These are phyloP conservation scores for Drosophila busckii DNA, from an alignment of 1,140 invertebrate genomes.

Conservation along the genomic window DNA sequence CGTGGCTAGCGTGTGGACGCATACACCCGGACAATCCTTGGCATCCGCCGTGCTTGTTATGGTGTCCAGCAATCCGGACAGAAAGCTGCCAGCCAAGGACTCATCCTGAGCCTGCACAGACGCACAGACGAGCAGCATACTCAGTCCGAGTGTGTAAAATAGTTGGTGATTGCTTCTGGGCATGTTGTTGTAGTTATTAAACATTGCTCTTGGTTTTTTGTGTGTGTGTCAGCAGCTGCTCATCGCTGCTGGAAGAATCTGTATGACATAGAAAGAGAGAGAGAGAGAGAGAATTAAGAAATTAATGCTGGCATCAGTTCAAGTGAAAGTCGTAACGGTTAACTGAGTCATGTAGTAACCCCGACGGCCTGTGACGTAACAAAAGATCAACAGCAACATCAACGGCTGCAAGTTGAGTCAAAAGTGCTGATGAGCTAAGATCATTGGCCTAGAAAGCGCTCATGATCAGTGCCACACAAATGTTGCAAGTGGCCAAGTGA, in stretches of 20 bases:
- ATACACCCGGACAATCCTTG: slow-evolving; percentile 91
- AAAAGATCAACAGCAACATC: neutral
- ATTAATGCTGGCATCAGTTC: too few species aligned
- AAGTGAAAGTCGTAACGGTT: slow-evolving; percentile 32
- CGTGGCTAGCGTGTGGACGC: slow-evolving; percentile 89
- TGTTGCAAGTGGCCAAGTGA: too few species aligned
- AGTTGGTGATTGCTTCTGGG: slow-evolving; percentile 11
- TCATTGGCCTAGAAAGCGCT: slow-evolving; percentile 66
- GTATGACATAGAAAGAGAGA: slow-evolving; percentile 1
- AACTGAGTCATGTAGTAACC: slow-evolving; percentile 49
- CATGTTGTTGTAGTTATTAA: slow-evolving; percentile 3
- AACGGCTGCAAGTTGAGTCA: neutral
- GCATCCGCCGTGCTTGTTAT: slow-evolving; percentile 89
- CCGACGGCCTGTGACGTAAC: slow-evolving; percentile 51
- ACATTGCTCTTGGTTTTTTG: slow-evolving; percentile 7
- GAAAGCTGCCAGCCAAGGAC: slow-evolving; percentile 87
- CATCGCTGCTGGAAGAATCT: slow-evolving; percentile 56
- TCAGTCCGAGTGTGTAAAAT: slow-evolving; percentile 12
- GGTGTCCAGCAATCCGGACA: slow-evolving; percentile 89
- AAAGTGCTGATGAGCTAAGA: slow-evolving; percentile 22
- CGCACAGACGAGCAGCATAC: slow-evolving; percentile 25
- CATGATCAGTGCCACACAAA: slow-evolving; percentile 10
- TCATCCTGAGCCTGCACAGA: slow-evolving; percentile 82
- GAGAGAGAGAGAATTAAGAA: neutral
- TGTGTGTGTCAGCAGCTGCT: slow-evolving; percentile 48